These are phyloP conservation scores for Clivina fossor DNA, from an alignment of 2,888 invertebrate species.

Conservation along the genomic window DNA sequence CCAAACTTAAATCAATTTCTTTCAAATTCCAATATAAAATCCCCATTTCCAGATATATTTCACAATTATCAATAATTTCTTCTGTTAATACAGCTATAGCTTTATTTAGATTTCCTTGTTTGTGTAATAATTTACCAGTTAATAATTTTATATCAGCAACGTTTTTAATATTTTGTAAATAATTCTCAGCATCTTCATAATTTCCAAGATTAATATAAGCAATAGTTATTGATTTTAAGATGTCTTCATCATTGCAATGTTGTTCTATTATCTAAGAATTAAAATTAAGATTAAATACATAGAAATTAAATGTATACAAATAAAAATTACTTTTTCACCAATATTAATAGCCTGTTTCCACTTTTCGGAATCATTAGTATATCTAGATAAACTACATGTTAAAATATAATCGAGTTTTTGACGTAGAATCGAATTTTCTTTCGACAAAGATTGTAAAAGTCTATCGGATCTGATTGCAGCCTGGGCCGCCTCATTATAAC, in stretches of 20 bases:
- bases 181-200: constrained; percentile 47
- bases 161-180: constrained; percentile 48
- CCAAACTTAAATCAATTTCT: constrained; percentile 62
- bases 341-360: constrained; percentile 48
- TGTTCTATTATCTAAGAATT: constrained; percentile 19
- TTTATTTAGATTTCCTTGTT: constrained; percentile 57
- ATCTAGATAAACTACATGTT: constrained; percentile 52
- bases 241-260: constrained; percentile 39
- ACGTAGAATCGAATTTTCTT: constrained; percentile 45
- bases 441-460: constrained; percentile 46
- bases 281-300: constrained; percentile 4
- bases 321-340: constrained; percentile 48
- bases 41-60: constrained; percentile 63
- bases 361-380: constrained; percentile 56
- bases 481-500: constrained; percentile 56
- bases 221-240: constrained; percentile 44
- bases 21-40: constrained; percentile 62
- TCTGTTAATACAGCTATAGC: constrained; percentile 58
- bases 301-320: constrained; percentile 9
- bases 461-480: constrained; percentile 50
- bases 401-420: constrained; percentile 47
- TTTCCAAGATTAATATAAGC: constrained; percentile 52
- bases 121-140: constrained; percentile 56
- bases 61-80: constrained; percentile 51
- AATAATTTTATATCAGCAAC: constrained; percentile 50